Evolutionary conservation across 2,888 invertebrate genomes (phyloP).

Genomic region (Pristionchus exspectatus): DNA sequence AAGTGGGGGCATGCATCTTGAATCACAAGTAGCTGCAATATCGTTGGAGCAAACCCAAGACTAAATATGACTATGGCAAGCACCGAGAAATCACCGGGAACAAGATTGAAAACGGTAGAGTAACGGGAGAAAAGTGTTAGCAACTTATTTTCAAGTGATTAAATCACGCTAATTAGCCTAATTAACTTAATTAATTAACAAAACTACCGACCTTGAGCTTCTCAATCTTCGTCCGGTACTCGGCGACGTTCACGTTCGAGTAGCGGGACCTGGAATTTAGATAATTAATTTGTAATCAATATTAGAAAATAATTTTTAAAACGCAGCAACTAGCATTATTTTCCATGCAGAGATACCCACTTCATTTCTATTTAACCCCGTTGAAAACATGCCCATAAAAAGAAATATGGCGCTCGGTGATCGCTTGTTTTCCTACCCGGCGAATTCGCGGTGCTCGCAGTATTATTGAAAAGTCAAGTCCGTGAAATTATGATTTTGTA

Average conservation of each 20-base stretch:
- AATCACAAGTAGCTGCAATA: too few relatives aligned
- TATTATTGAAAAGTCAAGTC: neutral
- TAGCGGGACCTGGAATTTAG: constrained; percentile 23
- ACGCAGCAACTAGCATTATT: too few relatives aligned
- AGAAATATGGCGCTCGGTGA: neutral
- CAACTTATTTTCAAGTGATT: neutral
- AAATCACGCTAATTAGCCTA: neutral
- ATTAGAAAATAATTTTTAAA: neutral
- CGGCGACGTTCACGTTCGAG: constrained; percentile 37
- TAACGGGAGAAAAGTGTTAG: neutral
- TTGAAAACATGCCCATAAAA: neutral
- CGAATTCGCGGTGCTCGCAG: neutral
- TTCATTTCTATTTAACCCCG: neutral
- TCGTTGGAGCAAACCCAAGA: too few relatives aligned
- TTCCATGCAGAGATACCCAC: too few relatives aligned
- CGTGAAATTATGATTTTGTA: neutral
- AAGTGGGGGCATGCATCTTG: too few relatives aligned
- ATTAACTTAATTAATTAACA: neutral
- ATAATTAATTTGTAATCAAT: neutral
- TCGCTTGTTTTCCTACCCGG: constrained; percentile 1
- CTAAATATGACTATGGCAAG: too few relatives aligned
- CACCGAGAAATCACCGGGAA: too few relatives aligned
- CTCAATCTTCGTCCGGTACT: constrained; percentile 38
- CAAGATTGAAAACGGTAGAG: too few relatives aligned
- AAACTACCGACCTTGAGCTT: constrained; percentile 29